Evolutionary conservation across 2,797 vertebrate genomes (phyloP), one percentile per base, ranked within the genome.

Genomic region (Cuculus canorus): DNA sequence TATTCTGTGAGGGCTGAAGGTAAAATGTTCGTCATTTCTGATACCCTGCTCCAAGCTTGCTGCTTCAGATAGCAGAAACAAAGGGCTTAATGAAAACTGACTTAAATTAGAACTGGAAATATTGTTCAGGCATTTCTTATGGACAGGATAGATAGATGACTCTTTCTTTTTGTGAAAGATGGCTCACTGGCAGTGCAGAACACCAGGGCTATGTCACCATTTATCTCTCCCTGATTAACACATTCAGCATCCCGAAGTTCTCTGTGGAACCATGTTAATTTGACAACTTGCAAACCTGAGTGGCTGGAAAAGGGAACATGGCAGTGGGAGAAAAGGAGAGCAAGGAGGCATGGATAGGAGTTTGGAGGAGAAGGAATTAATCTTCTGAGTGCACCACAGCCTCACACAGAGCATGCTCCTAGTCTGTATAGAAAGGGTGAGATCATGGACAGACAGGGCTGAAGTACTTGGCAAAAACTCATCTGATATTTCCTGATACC

Each of bases 21-120:
- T 50, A 45, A 82, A 76, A 37, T 17, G 10, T 68, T 94, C 43
- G 47, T 93, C 50, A 53, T 60, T 83, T 88, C 32, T 25, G 82
- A n/a, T 28, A 53, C 7, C 13, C 25, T 32, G 8, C 81, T 83
- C 86, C 84, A 86, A 86, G 47, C 65, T 82, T 86, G 54, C 57
- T 92, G 47, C 79, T 88, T 90, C 86, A 73, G 68, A 50, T 39
- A 32, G 48, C 64, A 59, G 56, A 86, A 96, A 90, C 53, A 88
- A 95, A 93, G 68, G 30, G 10, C 50, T 80, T 93, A 73, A 85
- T 86, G 65, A 86, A 95, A 93, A 75, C 45, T 61, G 79, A 72
- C 45, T 70, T 65, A 60, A 92, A 33, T 68, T 76, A 52, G 22
- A 86, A 52, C 37, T 47, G 65, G 33, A 82, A 86, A 39, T n/a